These are phyloP conservation scores for Squalus acanthias DNA, from an alignment of 2,797 vertebrate species.

Conservation along the genomic window DNA sequence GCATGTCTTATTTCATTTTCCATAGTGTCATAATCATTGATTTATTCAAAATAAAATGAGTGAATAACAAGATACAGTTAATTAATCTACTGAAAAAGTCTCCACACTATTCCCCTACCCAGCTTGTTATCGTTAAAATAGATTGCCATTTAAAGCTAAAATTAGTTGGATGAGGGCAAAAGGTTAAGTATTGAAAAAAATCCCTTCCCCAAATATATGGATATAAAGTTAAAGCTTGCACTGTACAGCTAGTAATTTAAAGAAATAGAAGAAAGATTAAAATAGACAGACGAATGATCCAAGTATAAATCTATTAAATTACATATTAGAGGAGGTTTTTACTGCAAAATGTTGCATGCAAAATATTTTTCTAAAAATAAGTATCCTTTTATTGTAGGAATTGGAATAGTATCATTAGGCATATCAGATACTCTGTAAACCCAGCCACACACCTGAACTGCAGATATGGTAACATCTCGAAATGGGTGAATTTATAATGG, in stretches of 20 bases:
- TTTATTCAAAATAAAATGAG: background rate
- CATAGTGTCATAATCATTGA: background rate
- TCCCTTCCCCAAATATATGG: background rate
- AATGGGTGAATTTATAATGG: too few relatives aligned
- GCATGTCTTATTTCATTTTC: background rate
- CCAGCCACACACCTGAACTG: background rate
- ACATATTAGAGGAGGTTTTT: background rate
- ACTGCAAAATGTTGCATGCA: background rate
- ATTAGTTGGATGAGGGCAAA: background rate
- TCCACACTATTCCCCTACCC: background rate
- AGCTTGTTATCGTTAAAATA: background rate
- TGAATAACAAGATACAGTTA: background rate
- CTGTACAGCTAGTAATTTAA: background rate
- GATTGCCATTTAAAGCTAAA: background rate
- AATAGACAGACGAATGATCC: background rate
- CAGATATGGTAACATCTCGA: background rate
- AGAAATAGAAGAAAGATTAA: background rate
- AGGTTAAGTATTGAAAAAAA: conserved; percentile 15
- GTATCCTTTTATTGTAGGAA: background rate
- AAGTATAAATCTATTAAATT: background rate
- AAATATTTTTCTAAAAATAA: background rate
- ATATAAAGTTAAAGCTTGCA: background rate
- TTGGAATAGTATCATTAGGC: background rate
- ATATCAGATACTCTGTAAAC: background rate
- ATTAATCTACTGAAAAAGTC: background rate